These are phyloP conservation scores for Coleophora deauratella DNA, from an alignment of 2,888 invertebrate species.

Conservation along the genomic window DNA sequence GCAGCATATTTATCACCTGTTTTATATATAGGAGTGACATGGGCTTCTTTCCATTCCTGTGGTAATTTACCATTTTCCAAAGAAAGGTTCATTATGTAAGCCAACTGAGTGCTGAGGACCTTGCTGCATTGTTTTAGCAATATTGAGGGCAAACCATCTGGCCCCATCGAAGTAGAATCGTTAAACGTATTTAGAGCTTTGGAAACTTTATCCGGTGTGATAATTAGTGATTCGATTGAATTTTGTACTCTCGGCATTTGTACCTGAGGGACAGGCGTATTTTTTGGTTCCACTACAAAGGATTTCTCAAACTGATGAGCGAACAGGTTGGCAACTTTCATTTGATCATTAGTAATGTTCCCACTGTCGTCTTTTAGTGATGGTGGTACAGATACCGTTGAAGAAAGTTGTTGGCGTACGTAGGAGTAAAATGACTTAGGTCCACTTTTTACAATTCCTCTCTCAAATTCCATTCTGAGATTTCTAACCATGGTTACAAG, in stretches of 20 bases:
- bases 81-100: too few species aligned
- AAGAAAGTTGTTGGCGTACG: not conserved
- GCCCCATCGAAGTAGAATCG: too few species aligned
- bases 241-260: not conserved
- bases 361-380: not conserved
- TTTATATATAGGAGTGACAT: too few species aligned
- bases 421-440: not conserved
- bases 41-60: too few species aligned
- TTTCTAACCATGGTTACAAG: not conserved
- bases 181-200: too few species aligned
- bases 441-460: not conserved
- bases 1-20: too few species aligned
- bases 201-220: too few species aligned
- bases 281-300: not conserved
- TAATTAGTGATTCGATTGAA: not conserved
- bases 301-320: constrained; percentile 1
- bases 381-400: not conserved
- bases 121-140: too few species aligned
- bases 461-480: too few species aligned
- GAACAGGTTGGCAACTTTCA: not conserved
- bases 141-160: too few species aligned
- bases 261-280: not conserved
- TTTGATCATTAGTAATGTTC: not conserved
- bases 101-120: too few species aligned
- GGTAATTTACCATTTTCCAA: too few species aligned